Evolutionary conservation across 2,797 vertebrate species (phyloP), one percentile per base, ranked within the genome.

Genomic region (Sebastes dallii): DNA sequence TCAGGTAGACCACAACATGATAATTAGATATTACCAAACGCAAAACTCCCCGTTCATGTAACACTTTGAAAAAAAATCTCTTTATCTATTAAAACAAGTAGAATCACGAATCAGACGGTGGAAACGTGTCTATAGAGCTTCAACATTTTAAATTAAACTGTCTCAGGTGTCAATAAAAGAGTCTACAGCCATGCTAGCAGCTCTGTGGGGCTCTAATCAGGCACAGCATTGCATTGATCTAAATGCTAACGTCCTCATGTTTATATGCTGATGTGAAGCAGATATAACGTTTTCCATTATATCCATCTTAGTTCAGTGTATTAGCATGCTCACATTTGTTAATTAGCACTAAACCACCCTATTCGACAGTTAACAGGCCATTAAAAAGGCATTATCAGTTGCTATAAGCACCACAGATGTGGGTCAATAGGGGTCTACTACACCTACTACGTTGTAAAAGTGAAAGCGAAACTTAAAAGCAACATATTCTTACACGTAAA

Each of bases 21-120:
- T 81, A 24, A 83, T 87, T 76, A 85, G 50, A 79, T 36, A 50
- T 80, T 29, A 66, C 64, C 30, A 42, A 58, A 22, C 20, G 11
- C 22, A 6, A 72, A 60, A 65, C 42, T 65, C 11, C 25, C 18
- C 3, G 1, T 24, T 62, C 32, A 56, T 60, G 29, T 36, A 36
- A 34, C 27, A 29, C 27, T 29, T 29, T 29, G 27, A 29, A 29
- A 29, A 29, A 29, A 29, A 29, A 29, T 29, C 27, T 29, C 27
- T 29, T 29, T 29, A 29, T 29, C 27, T 29, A 29, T 29, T 29
- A 29, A 29, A 29, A 34, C 34, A 12, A 36, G 34, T 13, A 25
- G 5, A 66, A 20, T 2, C 39, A 67, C 13, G 8, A 56, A 34
- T 42, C 13, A 6, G 8, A 73, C 11, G n/a, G 14, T 12, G 58